Base-by-base conservation (phyloP, 2,113 vertebrate species). In the Telmatochromis bifrenatus region DNA sequence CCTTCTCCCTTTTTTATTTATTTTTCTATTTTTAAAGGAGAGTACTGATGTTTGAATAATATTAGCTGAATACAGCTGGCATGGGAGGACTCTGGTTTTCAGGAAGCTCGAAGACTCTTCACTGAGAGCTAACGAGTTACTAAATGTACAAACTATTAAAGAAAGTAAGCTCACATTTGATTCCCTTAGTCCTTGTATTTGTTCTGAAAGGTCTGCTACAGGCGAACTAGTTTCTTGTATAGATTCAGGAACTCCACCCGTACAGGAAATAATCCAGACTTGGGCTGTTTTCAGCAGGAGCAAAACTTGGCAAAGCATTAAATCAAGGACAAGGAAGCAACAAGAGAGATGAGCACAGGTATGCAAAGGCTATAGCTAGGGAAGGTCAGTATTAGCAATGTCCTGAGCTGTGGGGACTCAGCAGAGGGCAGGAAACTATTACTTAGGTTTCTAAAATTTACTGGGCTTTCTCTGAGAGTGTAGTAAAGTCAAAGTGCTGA, bases 81-180 rank as follows among this genome's bases (percentile, higher is more conserved):
- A 23, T 39, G 62, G 12, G 35, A 21, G 1, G 62, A 39, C 62
- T 68, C 58, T 35, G 11, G 65, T 10, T 42, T 10, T 42, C 65
- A 4, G 65, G 2, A 42, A 70, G 65, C 37, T 26, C 0, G 0
- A 3, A 35, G 33, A 68, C n/a, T 68, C 35, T 9, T 23, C 17
- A 39, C 37, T 1, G 65, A 70, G 65, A 23, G 37, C 21, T 42
- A 23, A 26, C 1, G 65, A 70, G 65, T 70, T 73, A 47, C 68
- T 45, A 45, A 26, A 45, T 15, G 6, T 26, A 17, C 13, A 45
- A 26, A 42, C 68, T 73, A 73, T 17, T 45, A 45, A 45, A 73
- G 39, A 73, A 70, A 73, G 39, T 47, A 47, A 73, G 14, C 39
- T 28, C 58, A 62, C 6, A 62, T 33, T 0, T 62, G 6, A 19